Percentiles rank a stretch among this genome's conserved stretches.
Evolutionary conservation across 2,797 vertebrate species (phyloP).

Genomic region (Clarias platycephalus): DNA sequence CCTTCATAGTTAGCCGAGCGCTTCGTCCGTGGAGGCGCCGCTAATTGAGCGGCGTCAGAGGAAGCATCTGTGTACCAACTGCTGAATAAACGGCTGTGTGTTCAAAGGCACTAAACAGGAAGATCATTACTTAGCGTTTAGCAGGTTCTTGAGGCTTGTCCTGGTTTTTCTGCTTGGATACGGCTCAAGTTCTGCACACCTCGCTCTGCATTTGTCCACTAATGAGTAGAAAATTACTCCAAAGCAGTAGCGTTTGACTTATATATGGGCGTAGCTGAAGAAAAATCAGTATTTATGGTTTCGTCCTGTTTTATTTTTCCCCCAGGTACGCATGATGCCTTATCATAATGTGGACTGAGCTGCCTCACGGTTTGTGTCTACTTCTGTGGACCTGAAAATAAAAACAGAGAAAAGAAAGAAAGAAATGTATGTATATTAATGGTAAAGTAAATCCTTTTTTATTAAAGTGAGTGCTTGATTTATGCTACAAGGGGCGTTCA

Average conservation of each 20-base stretch:
- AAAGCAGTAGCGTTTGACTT: background rate
- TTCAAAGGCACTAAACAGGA: slow-evolving; percentile 46
- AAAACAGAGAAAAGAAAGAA: slow-evolving; percentile 49
- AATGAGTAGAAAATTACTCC: slow-evolving; percentile 3
- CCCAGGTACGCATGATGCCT: background rate
- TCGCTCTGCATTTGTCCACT: slow-evolving; percentile 22
- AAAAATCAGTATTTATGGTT: background rate
- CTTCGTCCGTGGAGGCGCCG: slow-evolving; percentile 61
- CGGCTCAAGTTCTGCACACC: slow-evolving; percentile 12
- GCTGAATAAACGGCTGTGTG: slow-evolving; percentile 63
- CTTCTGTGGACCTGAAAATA: slow-evolving; percentile 14
- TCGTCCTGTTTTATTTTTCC: background rate
- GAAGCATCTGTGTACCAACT: slow-evolving; percentile 68
- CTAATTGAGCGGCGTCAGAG: slow-evolving; percentile 71
- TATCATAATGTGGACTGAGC: background rate
- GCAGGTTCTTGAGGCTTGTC: slow-evolving; percentile 38
- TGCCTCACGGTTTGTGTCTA: slow-evolving; percentile 40
- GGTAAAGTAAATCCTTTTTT: background rate
- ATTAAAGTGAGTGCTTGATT: too few relatives aligned
- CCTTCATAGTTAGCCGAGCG: slow-evolving; percentile 69
- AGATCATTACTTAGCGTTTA: slow-evolving; percentile 58
- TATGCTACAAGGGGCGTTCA: too few relatives aligned
- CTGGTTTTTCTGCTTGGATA: slow-evolving; percentile 37
- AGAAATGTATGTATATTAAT: slow-evolving; percentile 6
- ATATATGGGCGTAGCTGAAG: background rate